Conservation (phyloP, 2,888 invertebrate species). For the Drosophila paranaensis region DNA sequence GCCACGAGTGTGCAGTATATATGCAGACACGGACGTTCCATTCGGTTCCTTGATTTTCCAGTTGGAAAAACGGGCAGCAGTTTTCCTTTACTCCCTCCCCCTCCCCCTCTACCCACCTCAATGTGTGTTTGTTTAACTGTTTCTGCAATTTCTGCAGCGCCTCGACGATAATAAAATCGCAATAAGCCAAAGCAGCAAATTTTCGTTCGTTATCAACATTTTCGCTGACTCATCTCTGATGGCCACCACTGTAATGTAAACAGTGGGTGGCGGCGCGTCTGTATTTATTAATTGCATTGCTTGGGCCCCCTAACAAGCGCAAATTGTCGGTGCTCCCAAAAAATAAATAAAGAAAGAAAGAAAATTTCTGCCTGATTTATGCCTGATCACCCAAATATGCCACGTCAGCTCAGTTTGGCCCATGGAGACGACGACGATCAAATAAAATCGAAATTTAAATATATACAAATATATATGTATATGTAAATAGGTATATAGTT, state of each 20-base stretch:
- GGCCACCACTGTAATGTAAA: slow-evolving; percentile 4
- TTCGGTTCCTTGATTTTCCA: not conserved
- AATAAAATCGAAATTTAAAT: not conserved
- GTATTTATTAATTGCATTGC: slow-evolving; percentile 9
- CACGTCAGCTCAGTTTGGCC: slow-evolving; percentile 14
- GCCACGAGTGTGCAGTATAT: not conserved
- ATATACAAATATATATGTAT: not conserved
- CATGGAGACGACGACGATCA: slow-evolving; percentile 2
- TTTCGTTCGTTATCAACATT: not conserved
- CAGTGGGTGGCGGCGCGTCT: slow-evolving; percentile 14
- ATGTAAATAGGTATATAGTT: no score
- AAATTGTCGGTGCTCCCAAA: slow-evolving; percentile 5
- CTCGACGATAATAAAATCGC: not conserved
- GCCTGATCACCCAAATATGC: slow-evolving; percentile 27
- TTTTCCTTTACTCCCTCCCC: not conserved
- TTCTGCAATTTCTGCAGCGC: not conserved
- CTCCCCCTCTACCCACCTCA: no score
- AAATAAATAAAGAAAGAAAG: slow-evolving; percentile 8
- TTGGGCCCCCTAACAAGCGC: not conserved
- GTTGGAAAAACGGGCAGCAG: not conserved
- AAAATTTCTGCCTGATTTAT: slow-evolving; percentile 20
- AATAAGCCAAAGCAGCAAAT: not conserved
- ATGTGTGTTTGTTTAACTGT: not conserved
- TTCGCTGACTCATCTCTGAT: slow-evolving; percentile 9
- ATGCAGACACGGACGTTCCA: not conserved